Percentiles rank a stretch among this genome's conserved stretches.
Evolutionary conservation across 2,797 vertebrate species (phyloP).

Genomic region (Melanogrammus aeglefinus): DNA sequence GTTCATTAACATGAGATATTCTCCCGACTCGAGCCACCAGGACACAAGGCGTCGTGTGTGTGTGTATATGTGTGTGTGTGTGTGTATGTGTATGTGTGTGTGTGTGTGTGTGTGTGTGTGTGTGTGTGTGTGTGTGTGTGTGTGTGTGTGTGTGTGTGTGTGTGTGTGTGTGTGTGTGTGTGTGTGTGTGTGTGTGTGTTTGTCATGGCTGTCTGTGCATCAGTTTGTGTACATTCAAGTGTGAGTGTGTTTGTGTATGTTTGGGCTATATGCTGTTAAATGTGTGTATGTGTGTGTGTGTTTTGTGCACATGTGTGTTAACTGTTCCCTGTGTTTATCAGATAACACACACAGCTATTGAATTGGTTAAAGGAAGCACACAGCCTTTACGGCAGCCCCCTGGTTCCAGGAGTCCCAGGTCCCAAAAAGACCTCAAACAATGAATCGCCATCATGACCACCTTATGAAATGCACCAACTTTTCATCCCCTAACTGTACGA

Average conservation of each 20-base stretch:
- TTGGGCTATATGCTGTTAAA: not conserved
- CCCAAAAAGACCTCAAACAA: not conserved
- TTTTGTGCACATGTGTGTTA: not conserved
- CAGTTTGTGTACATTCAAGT: not conserved
- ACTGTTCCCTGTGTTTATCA: not conserved
- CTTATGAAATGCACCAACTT: not conserved
- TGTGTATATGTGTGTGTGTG: too few species aligned
- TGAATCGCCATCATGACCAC: not conserved
- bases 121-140: not conserved
- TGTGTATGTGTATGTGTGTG: too few species aligned
- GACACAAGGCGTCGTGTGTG: conserved; percentile 8
- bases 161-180: conserved; percentile 2
- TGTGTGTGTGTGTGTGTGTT: not conserved
- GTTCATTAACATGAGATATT: conserved; percentile 67
- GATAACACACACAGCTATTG: conserved; percentile 13
- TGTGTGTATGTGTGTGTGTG: not conserved
- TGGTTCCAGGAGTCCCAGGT: not conserved
- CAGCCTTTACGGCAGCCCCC: conserved; percentile 11
- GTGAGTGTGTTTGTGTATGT: not conserved
- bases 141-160: not conserved
- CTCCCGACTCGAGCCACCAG: conserved; percentile 40
- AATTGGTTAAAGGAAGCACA: conserved; percentile 31
- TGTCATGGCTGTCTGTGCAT: too few species aligned
- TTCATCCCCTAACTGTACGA: not conserved
- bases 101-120: not conserved